Base-by-base conservation (phyloP, 2,888 invertebrate species). In the Drosophila diplacantha region DNA sequence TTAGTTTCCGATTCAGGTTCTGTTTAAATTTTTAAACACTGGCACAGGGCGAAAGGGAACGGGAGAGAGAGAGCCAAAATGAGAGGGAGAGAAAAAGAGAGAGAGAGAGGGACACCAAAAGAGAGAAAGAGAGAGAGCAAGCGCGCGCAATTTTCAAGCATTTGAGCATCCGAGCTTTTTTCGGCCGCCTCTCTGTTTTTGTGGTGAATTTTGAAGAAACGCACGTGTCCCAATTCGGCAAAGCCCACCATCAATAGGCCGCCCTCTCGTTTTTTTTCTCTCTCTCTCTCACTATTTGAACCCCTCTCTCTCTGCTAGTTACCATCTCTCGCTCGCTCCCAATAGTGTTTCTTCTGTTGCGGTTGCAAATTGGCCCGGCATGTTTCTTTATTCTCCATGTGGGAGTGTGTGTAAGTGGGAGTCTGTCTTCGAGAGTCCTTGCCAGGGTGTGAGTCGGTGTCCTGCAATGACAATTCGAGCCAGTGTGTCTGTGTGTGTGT, bases 211-310 rank as follows among this genome's bases (percentile, higher is more conserved):
- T 71, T 65, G 56, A 68, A 53, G 61, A 51, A 41, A 60, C 77
- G 77, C 79, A 82, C 78, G 78, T 78, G 78, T 74, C 71, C 78
- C 82, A 79, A 44, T 78, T 81, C 72, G 69, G 60, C 64, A 59
- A 68, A 62, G 71, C 71, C 59, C 61, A 71, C 60, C 63, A 74
- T 43, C 57, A 51, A 55, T 41, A 62, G 50, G 54, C 57, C 76
- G 46, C 12, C 24, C n/a, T 18, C 16, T 18, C 8, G 8, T 9
- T n/a, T 3, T 22, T n/a, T 5, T 6, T 14, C 22, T 18, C 16
- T 11, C 16, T 3, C 11, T 14, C 11, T 34, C n/a, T 1, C 14
- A 8, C 7, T 37, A 9, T n/a, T 5, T 24, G 12, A 4, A 5
- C 20, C 29, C 8, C n/a, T 29, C 46, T 16, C 16, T 18, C 14